Conservation (phyloP, 1,140 invertebrate genomes). For the Hycleus cichorii region DNA sequence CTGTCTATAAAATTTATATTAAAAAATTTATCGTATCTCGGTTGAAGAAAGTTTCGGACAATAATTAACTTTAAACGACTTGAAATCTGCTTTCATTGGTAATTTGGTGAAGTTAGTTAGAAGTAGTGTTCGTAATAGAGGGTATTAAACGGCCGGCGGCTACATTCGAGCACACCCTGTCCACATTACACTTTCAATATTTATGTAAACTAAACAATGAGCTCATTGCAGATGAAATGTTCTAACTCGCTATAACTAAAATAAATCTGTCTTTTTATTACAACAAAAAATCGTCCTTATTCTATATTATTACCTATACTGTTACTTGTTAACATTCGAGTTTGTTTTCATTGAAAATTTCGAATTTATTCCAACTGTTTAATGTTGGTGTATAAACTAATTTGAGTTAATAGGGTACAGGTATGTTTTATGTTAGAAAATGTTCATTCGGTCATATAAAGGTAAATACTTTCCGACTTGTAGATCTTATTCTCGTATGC, state of each 20-base stretch:
- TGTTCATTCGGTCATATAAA: constrained; percentile 18
- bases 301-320: too few relatives aligned
- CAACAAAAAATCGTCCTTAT: too few relatives aligned
- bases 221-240: neutral
- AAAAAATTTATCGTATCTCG: constrained; percentile 16
- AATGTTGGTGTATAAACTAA: too few relatives aligned
- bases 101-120: constrained; percentile 20
- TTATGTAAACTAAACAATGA: constrained; percentile 18
- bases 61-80: constrained; percentile 25
- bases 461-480: constrained; percentile 28
- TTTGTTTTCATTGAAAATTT: too few relatives aligned
- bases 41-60: constrained; percentile 15
- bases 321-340: too few relatives aligned
- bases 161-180: constrained; percentile 6
- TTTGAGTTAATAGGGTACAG: neutral
- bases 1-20: constrained; percentile 11
- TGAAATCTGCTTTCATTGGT: constrained; percentile 21
- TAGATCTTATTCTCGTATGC: constrained; percentile 25
- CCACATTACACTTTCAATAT: constrained; percentile 19
- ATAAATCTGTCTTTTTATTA: too few relatives aligned
- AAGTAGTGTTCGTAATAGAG: constrained; percentile 16
- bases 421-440: constrained; percentile 1
- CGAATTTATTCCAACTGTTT: too few relatives aligned
- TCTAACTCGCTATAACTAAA: too few relatives aligned
- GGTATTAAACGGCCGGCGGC: constrained; percentile 7